Evolutionary conservation across 2,888 invertebrate species (phyloP), one percentile per base, ranked within the genome.

Genomic region (Gari tellinella): DNA sequence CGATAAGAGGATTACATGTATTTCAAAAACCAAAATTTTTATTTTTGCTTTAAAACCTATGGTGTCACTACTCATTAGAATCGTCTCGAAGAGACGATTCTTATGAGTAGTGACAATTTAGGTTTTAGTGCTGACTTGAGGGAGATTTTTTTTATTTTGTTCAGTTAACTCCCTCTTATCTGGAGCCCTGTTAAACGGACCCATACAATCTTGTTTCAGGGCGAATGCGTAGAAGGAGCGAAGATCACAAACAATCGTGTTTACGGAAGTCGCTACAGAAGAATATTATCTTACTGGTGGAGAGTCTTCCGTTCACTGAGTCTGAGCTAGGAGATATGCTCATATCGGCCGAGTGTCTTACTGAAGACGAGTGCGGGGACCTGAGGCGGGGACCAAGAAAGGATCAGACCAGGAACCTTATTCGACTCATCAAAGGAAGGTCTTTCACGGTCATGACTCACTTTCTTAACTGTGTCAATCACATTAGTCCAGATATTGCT

Each of bases 291-390:
- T 19, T 26, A 12, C 51, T 65, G 15, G 56, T 65, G 1, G 64
- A 55, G n/a, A 41, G 51, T n/a, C 17, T 65, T 2, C 15, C 55
- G n/a, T 65, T 65, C 48, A 15, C 48, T 10, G 64, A 65, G 0
- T 55, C 55, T 38, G 64, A 65, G 46, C 31, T 65, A 7, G 48
- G 49, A 5, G 64, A 65, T 40, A 4, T 21, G 38, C 64, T 65
- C 25, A 40, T 49, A 41, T 41, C 49, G 17, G 56, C 38, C 1
- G 64, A 26, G 8, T 65, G 64, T 26, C 31, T 65, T 5, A 65
- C 64, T 3, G 64, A 65, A 14, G 64, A 65, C 19, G 64, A 65
- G 26, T 56, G 49, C 26, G n/a, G 48, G 14, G 14, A 46, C 1
- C 37, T 65, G 7, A 48, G 56, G 31, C 46, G 40, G 4, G 4